phyloP scores from a whole-genome alignment of 64 coral and sea anemone species.

The Montipora capricornis region DNA sequence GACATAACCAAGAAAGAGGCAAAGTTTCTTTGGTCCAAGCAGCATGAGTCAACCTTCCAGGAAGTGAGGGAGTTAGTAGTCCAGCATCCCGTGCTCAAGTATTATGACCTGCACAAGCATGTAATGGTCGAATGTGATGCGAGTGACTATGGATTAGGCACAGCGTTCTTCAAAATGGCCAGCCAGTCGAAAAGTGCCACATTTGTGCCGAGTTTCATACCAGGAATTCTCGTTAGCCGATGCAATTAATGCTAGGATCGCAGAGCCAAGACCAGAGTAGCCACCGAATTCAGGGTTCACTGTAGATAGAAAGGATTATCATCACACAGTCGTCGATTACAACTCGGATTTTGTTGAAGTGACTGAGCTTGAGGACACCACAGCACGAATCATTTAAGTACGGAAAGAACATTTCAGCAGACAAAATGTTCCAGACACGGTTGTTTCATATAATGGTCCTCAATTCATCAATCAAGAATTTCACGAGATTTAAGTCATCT shows the following conservation, averaged over 20 bases:
- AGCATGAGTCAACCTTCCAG: constrained; percentile 27
- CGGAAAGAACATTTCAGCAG: constrained; percentile 50
- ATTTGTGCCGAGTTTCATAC: not conserved
- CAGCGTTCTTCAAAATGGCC: no score
- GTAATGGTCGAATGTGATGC: constrained; percentile 32
- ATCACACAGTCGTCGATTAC: constrained; percentile 59
- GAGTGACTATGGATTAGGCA: not conserved
- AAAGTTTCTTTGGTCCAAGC: no score
- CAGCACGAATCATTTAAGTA: constrained; percentile 50
- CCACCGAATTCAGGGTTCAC: not conserved
- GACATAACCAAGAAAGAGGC: no score
- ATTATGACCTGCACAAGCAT: not conserved
- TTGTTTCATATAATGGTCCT: not conserved
- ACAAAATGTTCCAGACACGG: no score
- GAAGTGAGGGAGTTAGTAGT: not conserved
- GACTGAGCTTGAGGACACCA: constrained; percentile 7
- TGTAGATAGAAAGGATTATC: constrained; percentile 16
- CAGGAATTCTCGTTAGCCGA: not conserved
- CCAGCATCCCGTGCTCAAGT: no score
- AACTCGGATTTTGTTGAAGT: constrained; percentile 77
- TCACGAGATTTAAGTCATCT: not conserved
- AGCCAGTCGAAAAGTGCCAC: not conserved
- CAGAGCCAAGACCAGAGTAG: not conserved
- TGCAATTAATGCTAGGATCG: not conserved
- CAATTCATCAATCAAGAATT: not conserved